phyloP scores from a whole-genome alignment of 2,888 invertebrate species.

The Gymnoscelis rufifasciata region DNA sequence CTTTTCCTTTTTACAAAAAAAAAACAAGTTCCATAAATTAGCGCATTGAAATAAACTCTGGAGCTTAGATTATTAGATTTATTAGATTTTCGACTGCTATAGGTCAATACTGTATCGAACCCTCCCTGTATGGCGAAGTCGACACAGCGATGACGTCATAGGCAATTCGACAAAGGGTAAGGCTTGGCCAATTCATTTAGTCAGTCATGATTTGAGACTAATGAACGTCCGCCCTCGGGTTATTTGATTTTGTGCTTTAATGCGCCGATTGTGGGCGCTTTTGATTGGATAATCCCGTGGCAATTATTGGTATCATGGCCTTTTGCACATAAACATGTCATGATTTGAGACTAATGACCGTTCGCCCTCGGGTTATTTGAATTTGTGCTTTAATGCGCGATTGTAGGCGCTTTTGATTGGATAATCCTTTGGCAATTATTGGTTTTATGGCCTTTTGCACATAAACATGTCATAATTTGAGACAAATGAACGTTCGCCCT shows the following conservation, averaged over 20 bases:
- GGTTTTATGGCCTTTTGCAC: too few species aligned
- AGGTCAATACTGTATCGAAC: too few species aligned
- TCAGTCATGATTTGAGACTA: conserved; percentile 3
- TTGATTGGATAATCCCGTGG: background rate
- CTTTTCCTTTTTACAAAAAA: too few species aligned
- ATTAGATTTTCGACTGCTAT: too few species aligned
- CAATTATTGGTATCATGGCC: too few species aligned
- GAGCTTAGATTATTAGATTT: too few species aligned
- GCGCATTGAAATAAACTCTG: too few species aligned
- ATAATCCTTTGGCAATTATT: too few species aligned
- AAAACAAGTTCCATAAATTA: too few species aligned
- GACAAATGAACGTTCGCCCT: conserved; percentile 5
- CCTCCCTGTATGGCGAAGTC: background rate
- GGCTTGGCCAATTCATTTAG: conserved; percentile 18
- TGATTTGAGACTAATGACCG: conserved; percentile 7
- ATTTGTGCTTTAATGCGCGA: background rate
- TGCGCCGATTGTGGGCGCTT: background rate
- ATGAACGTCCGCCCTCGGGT: conserved; percentile 5
- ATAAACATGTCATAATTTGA: conserved; percentile 7
- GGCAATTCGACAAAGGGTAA: conserved; percentile 7
- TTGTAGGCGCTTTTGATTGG: background rate
- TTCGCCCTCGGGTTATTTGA: conserved; percentile 2
- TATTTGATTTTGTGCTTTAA: background rate
- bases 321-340: too few species aligned
- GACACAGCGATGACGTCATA: conserved; percentile 16